Evolutionary conservation across 53 echinoderm and acorn worm genomes (phyloP).

Genomic region (Pentamera pediparva): DNA sequence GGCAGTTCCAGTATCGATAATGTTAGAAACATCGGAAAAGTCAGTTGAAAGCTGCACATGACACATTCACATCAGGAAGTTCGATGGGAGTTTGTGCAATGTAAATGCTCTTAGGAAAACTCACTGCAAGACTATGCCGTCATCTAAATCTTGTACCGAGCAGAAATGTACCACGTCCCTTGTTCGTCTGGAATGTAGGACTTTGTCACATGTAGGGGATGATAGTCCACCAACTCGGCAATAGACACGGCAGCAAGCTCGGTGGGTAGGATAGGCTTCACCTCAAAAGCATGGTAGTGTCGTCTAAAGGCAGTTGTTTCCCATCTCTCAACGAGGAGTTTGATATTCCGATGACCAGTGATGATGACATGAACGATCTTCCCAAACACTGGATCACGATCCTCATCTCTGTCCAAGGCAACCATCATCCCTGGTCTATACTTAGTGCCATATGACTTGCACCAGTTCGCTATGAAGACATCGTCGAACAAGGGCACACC

Average conservation of each 20-base stretch:
- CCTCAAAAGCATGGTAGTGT: constrained; percentile 9
- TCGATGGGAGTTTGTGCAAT: too few species aligned
- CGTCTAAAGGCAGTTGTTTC: background rate
- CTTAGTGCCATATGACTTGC: constrained; percentile 14
- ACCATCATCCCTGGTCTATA: constrained; percentile 43
- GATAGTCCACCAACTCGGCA: constrained; percentile 19
- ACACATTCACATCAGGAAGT: too few species aligned
- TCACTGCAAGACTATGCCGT: too few species aligned
- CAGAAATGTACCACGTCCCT: constrained; percentile 33
- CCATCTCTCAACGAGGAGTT: constrained; percentile 1
- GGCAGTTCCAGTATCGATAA: too few species aligned
- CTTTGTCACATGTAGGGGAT: constrained; percentile 45
- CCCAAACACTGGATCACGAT: constrained; percentile 27
- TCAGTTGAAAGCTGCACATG: too few species aligned
- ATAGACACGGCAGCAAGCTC: constrained; percentile 4
- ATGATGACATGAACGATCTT: constrained; percentile 26
- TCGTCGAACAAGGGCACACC: constrained; percentile 41
- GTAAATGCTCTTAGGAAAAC: too few species aligned
- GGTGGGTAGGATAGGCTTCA: constrained; percentile 21
- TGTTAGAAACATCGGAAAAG: too few species aligned
- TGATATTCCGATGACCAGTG: background rate
- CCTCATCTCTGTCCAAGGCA: constrained; percentile 33
- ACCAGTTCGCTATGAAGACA: constrained; percentile 34
- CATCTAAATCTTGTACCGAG: constrained; percentile 25
- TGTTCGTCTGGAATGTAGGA: constrained; percentile 21